phyloP scores from a whole-genome alignment of 2,797 vertebrate genomes.

The Onychomys leucogaster region DNA sequence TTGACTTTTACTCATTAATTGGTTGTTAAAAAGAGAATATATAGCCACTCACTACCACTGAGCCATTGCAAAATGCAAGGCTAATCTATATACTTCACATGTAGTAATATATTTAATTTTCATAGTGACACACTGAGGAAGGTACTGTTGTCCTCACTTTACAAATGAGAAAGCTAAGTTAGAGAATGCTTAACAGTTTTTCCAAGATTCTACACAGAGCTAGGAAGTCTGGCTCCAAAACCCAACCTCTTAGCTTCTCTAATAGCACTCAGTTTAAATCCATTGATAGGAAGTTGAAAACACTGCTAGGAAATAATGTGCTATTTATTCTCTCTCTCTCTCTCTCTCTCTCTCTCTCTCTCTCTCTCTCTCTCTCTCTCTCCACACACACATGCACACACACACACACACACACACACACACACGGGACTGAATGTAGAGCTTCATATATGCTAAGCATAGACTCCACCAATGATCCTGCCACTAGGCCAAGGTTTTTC shows the following conservation, averaged over 20 bases:
- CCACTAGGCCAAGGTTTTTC: not conserved
- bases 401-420: not conserved
- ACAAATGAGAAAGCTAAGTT: slow-evolving; percentile 41
- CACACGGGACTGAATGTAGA: not conserved
- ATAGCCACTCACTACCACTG: not conserved
- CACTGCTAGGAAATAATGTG: not conserved
- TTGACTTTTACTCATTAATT: slow-evolving; percentile 26
- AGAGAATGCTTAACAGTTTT: slow-evolving; percentile 44
- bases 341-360: too few relatives aligned
- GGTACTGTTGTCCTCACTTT: not conserved
- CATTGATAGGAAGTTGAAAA: not conserved
- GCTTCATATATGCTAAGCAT: not conserved
- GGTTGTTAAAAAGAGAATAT: not conserved
- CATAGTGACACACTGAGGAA: slow-evolving; percentile 13
- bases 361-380: too few relatives aligned
- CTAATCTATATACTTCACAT: not conserved
- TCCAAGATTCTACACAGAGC: not conserved
- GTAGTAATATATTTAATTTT: slow-evolving; percentile 25
- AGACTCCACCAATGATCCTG: not conserved
- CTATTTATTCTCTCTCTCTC: slow-evolving; percentile 28
- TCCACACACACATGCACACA: not conserved
- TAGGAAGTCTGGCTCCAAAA: not conserved
- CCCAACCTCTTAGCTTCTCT: not conserved
- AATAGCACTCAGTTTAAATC: slow-evolving; percentile 12
- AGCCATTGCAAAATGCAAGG: slow-evolving; percentile 18